These are phyloP conservation scores for Dreissena polymorpha DNA, from an alignment of 1,140 invertebrate species.

Conservation along the genomic window DNA sequence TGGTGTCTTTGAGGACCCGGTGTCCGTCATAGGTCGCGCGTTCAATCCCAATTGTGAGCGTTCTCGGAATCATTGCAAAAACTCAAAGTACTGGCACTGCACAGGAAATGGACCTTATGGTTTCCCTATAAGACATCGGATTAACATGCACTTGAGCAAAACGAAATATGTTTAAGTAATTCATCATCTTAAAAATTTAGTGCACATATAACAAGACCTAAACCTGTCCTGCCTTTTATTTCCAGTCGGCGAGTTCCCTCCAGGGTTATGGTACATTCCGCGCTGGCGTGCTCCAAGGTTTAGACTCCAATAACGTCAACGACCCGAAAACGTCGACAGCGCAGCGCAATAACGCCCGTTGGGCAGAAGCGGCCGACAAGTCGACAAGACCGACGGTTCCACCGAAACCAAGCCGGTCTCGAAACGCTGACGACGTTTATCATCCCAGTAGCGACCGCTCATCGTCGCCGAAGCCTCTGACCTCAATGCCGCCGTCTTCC, in stretches of 20 bases:
- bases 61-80: too few species aligned
- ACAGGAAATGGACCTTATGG: background rate
- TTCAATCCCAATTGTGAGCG: too few species aligned
- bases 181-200: too few species aligned
- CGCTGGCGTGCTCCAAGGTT: conserved; percentile 57
- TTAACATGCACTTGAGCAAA: too few species aligned
- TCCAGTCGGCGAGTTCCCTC: conserved; percentile 60
- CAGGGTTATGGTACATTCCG: conserved; percentile 61
- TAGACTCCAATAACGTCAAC: conserved; percentile 3
- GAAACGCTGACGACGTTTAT: conserved; percentile 22
- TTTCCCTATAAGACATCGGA: background rate
- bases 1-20: too few species aligned
- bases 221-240: background rate
- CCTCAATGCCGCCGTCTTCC: conserved; percentile 68
- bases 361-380: conserved; percentile 14
- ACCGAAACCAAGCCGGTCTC: conserved; percentile 27
- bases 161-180: too few species aligned
- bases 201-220: too few species aligned
- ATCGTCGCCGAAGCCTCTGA: conserved; percentile 71
- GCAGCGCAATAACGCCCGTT: conserved; percentile 18
- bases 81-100: too few species aligned
- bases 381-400: conserved; percentile 18
- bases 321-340: conserved; percentile 47
- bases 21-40: too few species aligned
- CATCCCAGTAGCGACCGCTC: conserved; percentile 40